These are phyloP conservation scores for Chaetoderma sp. DNA, from an alignment of 2,888 invertebrate genomes.

Conservation along the genomic window DNA sequence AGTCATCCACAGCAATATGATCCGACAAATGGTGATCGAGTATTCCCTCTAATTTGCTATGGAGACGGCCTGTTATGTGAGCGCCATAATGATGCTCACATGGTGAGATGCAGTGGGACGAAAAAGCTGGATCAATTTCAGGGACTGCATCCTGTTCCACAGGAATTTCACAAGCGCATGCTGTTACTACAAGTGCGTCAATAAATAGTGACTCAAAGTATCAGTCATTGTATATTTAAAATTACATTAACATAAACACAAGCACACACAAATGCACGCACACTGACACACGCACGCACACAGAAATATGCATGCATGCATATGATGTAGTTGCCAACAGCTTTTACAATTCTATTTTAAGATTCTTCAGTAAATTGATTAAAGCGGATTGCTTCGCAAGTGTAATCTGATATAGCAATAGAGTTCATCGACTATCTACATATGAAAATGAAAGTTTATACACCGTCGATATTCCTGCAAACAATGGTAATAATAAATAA, in stretches of 20 bases:
- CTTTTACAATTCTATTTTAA: too few relatives aligned
- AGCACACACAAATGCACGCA: too few relatives aligned
- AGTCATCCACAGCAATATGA: conserved; percentile 33
- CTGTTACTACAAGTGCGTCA: conserved; percentile 35
- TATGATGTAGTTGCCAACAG: too few relatives aligned
- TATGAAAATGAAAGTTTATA: too few relatives aligned
- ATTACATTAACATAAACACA: background rate
- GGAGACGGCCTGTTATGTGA: conserved; percentile 37
- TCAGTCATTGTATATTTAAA: background rate
- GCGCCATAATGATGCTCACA: conserved; percentile 31
- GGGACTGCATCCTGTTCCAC: conserved; percentile 30
- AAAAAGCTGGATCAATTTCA: conserved; percentile 11
- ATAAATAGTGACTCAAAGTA: background rate
- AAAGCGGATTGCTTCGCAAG: too few relatives aligned
- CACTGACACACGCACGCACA: too few relatives aligned
- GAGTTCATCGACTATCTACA: too few relatives aligned
- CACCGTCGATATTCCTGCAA: too few relatives aligned
- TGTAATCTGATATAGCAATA: too few relatives aligned
- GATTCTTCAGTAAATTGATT: too few relatives aligned
- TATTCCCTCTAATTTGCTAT: conserved; percentile 2
- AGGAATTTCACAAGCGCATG: conserved; percentile 38
- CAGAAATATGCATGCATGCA: too few relatives aligned
- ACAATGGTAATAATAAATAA: too few relatives aligned
- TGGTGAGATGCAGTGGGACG: conserved; percentile 16
- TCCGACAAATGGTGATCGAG: conserved; percentile 15